phyloP scores from a whole-genome alignment of 2,797 vertebrate species.

The Liparis tanakae region DNA sequence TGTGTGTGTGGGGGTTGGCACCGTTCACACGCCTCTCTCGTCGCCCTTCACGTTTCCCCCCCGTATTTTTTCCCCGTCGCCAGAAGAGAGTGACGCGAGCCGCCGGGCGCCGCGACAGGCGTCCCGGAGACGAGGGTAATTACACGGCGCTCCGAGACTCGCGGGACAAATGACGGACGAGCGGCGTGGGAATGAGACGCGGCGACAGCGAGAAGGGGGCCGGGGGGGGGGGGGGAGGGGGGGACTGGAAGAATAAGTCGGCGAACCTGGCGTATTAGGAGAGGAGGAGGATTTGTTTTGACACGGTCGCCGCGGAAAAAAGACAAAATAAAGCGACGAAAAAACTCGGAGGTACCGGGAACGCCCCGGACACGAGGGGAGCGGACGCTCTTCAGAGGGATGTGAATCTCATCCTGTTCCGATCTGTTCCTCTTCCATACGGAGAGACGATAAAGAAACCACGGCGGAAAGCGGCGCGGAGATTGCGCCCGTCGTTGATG shows the following conservation, averaged over 20 bases:
- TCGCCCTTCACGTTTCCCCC: conserved; percentile 55
- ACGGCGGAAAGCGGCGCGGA: not conserved
- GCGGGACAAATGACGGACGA: conserved; percentile 74
- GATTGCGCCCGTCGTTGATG: conserved; percentile 43
- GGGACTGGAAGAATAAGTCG: conserved; percentile 67
- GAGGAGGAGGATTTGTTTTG: conserved; percentile 38
- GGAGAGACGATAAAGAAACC: conserved; percentile 39
- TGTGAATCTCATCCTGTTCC: conserved; percentile 18
- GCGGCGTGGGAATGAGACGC: conserved; percentile 66
- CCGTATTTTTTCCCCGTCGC: conserved; percentile 39
- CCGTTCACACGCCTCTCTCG: conserved; percentile 53
- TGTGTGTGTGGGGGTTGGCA: conserved; percentile 55
- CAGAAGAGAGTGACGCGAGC: conserved; percentile 67
- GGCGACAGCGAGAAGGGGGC: conserved; percentile 46
- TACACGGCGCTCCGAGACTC: conserved; percentile 79
- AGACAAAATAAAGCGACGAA: conserved; percentile 40
- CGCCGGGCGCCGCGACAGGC: conserved; percentile 67
- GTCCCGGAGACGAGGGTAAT: conserved; percentile 80
- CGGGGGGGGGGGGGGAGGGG: conserved; percentile 42
- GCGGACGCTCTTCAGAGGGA: conserved; percentile 15
- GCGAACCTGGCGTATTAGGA: conserved; percentile 61
- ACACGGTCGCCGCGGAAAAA: conserved; percentile 39
- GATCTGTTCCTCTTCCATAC: conserved; percentile 16
- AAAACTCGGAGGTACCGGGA: conserved; percentile 13
- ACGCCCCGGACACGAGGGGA: too few relatives aligned